Conservation (phyloP, 2,888 invertebrate genomes). For the Acrobasis consociella region DNA sequence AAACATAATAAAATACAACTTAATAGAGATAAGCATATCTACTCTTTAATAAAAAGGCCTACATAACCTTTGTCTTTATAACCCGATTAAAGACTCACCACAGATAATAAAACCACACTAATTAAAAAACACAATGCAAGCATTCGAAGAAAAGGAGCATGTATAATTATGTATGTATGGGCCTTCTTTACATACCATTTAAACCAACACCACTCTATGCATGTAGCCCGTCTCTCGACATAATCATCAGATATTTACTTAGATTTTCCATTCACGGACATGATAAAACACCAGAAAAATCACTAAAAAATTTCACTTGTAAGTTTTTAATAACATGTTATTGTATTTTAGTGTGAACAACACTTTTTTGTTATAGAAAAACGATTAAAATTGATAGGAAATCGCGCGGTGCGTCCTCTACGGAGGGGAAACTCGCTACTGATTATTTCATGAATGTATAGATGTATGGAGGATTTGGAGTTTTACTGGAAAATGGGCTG, state of each 20-base stretch:
- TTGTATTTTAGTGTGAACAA: background rate
- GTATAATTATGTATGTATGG: slow-evolving; percentile 2
- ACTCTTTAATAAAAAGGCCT: background rate
- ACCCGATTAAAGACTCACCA: background rate
- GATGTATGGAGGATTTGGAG: slow-evolving; percentile 54
- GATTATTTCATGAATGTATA: slow-evolving; percentile 72
- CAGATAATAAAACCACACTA: background rate
- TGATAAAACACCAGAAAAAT: slow-evolving; percentile 11
- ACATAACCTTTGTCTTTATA: slow-evolving; percentile 2
- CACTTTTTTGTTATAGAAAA: slow-evolving; percentile 2
- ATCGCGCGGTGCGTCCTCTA: slow-evolving; percentile 14
- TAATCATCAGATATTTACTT: slow-evolving; percentile 27
- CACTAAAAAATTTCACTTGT: background rate
- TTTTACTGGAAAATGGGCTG: slow-evolving; percentile 35
- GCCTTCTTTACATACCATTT: slow-evolving; percentile 34
- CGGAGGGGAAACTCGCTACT: slow-evolving; percentile 54
- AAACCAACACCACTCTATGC: slow-evolving; percentile 27
- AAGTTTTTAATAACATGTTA: background rate
- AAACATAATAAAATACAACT: too few relatives aligned
- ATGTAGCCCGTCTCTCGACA: slow-evolving; percentile 30
- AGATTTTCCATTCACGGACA: slow-evolving; percentile 18
- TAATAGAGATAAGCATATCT: background rate
- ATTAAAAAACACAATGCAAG: background rate
- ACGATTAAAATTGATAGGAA: background rate
- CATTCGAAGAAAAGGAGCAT: background rate